Conservation (phyloP, 2,797 vertebrate species). For the Megaceryle alcyon region DNA sequence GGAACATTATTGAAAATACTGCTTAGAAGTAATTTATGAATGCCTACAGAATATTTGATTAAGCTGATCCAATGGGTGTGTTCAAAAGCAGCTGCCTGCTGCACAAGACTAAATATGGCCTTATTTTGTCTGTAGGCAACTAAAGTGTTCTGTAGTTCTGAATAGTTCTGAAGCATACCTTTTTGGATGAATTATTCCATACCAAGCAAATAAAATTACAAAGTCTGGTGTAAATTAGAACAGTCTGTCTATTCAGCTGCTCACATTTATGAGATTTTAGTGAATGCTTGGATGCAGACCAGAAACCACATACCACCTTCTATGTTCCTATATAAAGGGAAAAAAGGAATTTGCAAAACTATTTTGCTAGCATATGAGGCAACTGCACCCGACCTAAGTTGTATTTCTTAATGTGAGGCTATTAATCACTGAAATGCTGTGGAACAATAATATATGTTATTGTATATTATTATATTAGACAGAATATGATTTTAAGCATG, state of each 20-base stretch:
- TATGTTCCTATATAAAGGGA: conserved; percentile 54
- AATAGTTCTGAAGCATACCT: conserved; percentile 25
- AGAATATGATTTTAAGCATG: not conserved
- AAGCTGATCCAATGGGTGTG: not conserved
- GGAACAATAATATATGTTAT: not conserved
- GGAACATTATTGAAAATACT: not conserved
- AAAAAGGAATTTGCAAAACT: conserved; percentile 42
- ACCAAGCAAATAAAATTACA: conserved; percentile 48
- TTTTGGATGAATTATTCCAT: conserved; percentile 39
- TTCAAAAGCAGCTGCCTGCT: not conserved
- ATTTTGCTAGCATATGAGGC: conserved; percentile 28
- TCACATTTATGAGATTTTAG: conserved; percentile 64
- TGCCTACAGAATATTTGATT: not conserved
- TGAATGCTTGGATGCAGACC: conserved; percentile 50
- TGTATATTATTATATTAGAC: not conserved
- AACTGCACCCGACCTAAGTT: conserved; percentile 26
- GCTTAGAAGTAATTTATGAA: not conserved
- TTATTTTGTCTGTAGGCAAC: conserved; percentile 25
- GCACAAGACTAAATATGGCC: conserved; percentile 4
- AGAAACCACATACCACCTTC: conserved; percentile 54
- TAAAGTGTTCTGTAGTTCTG: not conserved
- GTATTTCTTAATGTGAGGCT: conserved; percentile 6
- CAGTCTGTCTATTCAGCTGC: conserved; percentile 68
- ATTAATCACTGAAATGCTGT: conserved; percentile 10
- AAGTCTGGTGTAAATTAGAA: conserved; percentile 62